A percentile compares a stretch with the other conserved stretches of the same genome.
Evolutionary conservation across 1,140 invertebrate species (phyloP).

Genomic region (Adelges cooleyi): DNA sequence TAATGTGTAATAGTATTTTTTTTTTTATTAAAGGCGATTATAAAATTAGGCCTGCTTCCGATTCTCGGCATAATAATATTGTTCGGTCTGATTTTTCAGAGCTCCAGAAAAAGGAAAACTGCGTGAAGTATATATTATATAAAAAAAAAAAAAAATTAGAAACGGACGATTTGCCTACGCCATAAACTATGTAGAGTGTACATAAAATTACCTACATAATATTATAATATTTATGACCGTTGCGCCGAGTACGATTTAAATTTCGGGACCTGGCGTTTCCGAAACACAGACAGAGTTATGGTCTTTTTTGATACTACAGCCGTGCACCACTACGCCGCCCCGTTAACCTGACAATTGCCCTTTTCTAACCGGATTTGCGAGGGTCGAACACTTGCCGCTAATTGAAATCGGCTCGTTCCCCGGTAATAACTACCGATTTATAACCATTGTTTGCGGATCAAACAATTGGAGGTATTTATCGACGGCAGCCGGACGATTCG

Average conservation of each 20-base stretch:
- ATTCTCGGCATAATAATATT: constrained; percentile 1
- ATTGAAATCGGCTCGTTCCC: neutral
- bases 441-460: neutral
- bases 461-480: too few relatives aligned
- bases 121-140: too few relatives aligned
- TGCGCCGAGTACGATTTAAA: too few relatives aligned
- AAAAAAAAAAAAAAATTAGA: neutral
- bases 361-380: neutral
- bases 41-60: constrained; percentile 3
- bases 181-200: too few relatives aligned
- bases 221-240: too few relatives aligned
- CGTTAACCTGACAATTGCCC: neutral
- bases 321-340: neutral
- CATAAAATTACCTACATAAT: too few relatives aligned
- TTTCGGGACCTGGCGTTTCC: neutral
- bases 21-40: constrained; percentile 4
- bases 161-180: neutral
- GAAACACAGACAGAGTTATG: neutral
- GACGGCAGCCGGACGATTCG: too few relatives aligned
- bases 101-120: too few relatives aligned
- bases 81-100: neutral
- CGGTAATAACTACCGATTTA: neutral
- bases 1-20: too few relatives aligned
- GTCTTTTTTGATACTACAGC: neutral
- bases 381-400: neutral